These are phyloP conservation scores for Dromas ardeola DNA, from an alignment of 2,113 vertebrate genomes.

Conservation along the genomic window DNA sequence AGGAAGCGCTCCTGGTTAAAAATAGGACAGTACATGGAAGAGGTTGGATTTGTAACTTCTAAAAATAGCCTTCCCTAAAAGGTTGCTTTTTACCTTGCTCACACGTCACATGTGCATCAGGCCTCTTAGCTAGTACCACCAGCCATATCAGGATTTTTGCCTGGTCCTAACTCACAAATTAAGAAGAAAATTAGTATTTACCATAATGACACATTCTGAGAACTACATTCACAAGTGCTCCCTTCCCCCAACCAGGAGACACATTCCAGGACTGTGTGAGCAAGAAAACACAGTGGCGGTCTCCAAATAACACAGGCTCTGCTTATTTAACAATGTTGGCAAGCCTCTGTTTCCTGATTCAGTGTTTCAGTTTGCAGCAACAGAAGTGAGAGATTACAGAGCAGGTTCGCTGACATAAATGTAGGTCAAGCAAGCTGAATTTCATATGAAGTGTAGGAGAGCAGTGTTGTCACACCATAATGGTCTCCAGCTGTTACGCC, in stretches of 20 bases:
- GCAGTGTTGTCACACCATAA: neutral
- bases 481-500: constrained; percentile 33
- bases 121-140: neutral
- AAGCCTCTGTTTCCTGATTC: neutral
- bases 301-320: neutral
- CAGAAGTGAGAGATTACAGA: constrained; percentile 3
- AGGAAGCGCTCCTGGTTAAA: constrained; percentile 8
- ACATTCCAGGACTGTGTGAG: constrained; percentile 25
- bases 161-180: neutral
- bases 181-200: neutral
- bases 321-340: neutral
- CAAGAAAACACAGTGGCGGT: neutral
- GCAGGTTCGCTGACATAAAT: neutral
- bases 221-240: neutral
- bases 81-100: neutral
- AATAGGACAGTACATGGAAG: constrained; percentile 6
- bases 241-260: neutral
- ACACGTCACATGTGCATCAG: neutral
- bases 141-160: neutral
- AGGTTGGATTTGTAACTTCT: constrained; percentile 18
- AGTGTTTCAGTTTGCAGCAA: neutral
- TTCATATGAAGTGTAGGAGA: neutral
- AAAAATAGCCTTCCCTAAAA: constrained; percentile 48
- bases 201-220: constrained; percentile 2
- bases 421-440: neutral